Conservation (phyloP, 2,797 vertebrate genomes). For the Macropus fuliginosus region DNA sequence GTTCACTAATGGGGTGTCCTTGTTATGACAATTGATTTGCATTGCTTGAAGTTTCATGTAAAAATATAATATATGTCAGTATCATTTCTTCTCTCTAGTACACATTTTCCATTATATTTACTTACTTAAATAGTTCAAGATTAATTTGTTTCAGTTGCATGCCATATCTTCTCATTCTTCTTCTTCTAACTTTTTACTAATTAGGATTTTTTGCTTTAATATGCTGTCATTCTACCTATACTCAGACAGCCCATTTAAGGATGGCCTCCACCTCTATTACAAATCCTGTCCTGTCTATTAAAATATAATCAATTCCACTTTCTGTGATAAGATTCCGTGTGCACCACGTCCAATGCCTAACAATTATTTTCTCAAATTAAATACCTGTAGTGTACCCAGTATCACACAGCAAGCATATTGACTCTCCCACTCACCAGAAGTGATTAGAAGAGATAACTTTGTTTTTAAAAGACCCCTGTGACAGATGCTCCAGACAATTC, state of each 20-base stretch:
- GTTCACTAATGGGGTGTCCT: not conserved
- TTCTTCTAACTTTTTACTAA: not conserved
- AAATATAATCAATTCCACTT: not conserved
- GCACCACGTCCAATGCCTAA: not conserved
- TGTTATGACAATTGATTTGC: not conserved
- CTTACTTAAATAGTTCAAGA: not conserved
- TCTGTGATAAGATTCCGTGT: not conserved
- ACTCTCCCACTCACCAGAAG: not conserved
- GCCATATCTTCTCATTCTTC: not conserved
- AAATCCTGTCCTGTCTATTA: not conserved
- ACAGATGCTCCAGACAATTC: not conserved
- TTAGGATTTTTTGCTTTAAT: not conserved
- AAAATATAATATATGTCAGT: not conserved
- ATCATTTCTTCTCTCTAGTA: not conserved
- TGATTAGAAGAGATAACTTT: not conserved
- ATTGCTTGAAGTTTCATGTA: not conserved
- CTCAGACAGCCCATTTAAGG: not conserved
- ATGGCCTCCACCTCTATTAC: not conserved
- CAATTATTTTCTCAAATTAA: not conserved
- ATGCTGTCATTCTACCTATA: not conserved
- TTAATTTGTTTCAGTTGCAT: not conserved
- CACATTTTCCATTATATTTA: not conserved
- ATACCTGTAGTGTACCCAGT: not conserved
- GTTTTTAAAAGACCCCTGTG: not conserved
- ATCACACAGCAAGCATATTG: not conserved